Evolutionary conservation across 2,113 vertebrate species (phyloP), one percentile per base, ranked within the genome.

Genomic region (Albula goreensis): DNA sequence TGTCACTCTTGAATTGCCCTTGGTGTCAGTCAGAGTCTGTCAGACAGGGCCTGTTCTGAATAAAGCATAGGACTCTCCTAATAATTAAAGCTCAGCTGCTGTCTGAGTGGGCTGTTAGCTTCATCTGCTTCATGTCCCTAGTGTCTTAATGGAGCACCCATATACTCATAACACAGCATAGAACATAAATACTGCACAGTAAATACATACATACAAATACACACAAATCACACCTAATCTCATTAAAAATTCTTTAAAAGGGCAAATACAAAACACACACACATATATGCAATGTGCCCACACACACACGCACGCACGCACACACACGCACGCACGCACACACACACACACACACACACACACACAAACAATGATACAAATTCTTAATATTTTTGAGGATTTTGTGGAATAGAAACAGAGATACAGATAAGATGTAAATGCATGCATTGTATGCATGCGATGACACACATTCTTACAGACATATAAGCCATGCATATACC

Each of bases 1-100:
- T 78, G 51, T 84, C 12, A 86, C 25, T 79, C 13, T 66, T 57
- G 87, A 86, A 7, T 60, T 56, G 83, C 63, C 83, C 88, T 87
- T 88, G 6, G n/a, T n/a, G 70, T 74, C 82, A 80, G 82, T 53
- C 86, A 74, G 48, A 51, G 22, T 31, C 13, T n/a, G 70, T 8
- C 70, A 74, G 10, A 31, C n/a, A 31, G 70, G 22, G 70, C 25
- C 70, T 10, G 22, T 31, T 31, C n/a, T 74, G 25, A 31, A 74
- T 56, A 56, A 56, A 9, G 53, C 53, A 56, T 56, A 56, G 12
- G 12, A 8, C 17, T 31, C 5, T n/a, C 70, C n/a, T 31, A 9
- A 10, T 74, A 19, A 74, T 31, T 74, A n/a, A 5, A 74, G 2
- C 25, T 31, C 17, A n/a, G 22, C n/a, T 10, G n/a, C 22, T 74